A percentile compares a stretch with the other conserved stretches of the same genome.
Conservation (phyloP, 2,797 vertebrate species). For the Pipistrellus kuhlii region DNA sequence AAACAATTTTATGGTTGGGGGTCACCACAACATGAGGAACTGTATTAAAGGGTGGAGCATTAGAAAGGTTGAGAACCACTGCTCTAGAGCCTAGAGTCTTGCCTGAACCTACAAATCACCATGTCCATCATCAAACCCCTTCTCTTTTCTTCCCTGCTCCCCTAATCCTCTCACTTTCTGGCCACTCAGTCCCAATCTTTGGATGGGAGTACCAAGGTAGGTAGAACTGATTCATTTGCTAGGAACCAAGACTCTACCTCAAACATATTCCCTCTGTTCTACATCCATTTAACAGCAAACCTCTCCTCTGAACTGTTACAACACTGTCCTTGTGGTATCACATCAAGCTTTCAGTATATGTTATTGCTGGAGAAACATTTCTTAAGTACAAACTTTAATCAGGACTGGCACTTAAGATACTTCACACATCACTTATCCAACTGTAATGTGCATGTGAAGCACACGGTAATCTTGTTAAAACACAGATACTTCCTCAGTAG, state of each 20-base stretch:
- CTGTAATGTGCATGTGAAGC: neutral
- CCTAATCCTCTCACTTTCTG: neutral
- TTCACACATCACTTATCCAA: neutral
- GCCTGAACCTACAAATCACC: neutral
- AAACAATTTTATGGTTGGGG: no score
- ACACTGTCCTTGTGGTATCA: neutral
- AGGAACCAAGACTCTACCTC: constrained; percentile 10
- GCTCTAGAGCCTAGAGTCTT: neutral
- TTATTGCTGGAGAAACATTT: neutral
- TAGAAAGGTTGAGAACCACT: no score
- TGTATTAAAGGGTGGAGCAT: no score
- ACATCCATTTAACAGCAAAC: neutral
- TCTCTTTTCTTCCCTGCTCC: neutral
- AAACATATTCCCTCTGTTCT: neutral
- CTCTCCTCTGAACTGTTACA: neutral
- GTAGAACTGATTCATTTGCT: neutral
- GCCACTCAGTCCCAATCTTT: neutral
- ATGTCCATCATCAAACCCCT: neutral
- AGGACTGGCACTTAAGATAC: neutral
- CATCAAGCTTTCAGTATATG: neutral
- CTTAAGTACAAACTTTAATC: neutral
- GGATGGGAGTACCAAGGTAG: neutral
- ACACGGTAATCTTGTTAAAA: neutral
- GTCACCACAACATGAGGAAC: no score
- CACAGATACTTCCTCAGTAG: neutral